Evolutionary conservation across 2,888 invertebrate species (phyloP).

Genomic region (Prosapia bicincta): DNA sequence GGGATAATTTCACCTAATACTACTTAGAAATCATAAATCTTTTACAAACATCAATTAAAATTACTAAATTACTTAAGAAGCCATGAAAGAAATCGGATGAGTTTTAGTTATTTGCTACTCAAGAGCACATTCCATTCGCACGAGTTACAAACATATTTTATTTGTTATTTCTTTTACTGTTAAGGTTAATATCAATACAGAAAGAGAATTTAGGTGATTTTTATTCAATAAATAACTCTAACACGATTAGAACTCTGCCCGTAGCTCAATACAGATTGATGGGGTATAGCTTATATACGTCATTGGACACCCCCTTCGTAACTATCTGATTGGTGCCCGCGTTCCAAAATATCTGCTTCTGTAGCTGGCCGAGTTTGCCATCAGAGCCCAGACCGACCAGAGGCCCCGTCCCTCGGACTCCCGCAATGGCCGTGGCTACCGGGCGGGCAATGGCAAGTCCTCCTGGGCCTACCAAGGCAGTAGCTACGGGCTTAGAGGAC

Average conservation of each 20-base stretch:
- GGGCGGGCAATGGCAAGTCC: constrained; percentile 69
- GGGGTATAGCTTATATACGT: constrained; percentile 5
- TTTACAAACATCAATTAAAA: too few species aligned
- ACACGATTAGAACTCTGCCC: too few species aligned
- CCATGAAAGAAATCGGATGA: too few species aligned
- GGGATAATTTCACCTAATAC: too few species aligned
- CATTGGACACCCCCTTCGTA: background rate
- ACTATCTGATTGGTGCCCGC: constrained; percentile 3
- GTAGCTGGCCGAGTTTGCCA: background rate
- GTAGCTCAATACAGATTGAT: constrained; percentile 18
- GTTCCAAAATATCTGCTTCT: constrained; percentile 11
- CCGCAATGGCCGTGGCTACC: constrained; percentile 71
- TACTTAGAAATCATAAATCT: too few species aligned
- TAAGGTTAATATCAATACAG: too few species aligned
- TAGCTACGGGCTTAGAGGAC: constrained; percentile 65
- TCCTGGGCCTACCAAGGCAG: constrained; percentile 65
- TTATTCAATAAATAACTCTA: too few species aligned
- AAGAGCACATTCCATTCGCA: too few species aligned
- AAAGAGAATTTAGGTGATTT: too few species aligned
- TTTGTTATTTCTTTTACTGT: background rate
- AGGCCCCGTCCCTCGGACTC: constrained; percentile 47
- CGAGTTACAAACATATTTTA: background rate
- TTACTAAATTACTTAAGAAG: too few species aligned
- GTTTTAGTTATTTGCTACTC: too few species aligned
- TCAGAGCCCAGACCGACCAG: constrained; percentile 1